Percentiles rank a stretch among this genome's conserved stretches.
Conservation (phyloP, 2,888 invertebrate genomes). For the Pristionchus entomophagus region DNA sequence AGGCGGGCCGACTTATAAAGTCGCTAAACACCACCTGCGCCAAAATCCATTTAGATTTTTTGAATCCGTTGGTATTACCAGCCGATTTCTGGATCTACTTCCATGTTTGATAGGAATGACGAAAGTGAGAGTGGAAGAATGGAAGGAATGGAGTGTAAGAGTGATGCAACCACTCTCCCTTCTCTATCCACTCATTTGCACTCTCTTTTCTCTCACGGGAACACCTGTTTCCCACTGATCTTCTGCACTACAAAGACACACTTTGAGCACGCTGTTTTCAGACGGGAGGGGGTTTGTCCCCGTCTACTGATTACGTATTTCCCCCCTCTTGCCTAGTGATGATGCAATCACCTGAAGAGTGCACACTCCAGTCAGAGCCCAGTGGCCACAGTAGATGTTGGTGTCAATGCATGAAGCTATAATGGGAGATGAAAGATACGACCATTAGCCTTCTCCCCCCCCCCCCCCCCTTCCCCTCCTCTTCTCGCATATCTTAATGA, state of each 20-base stretch:
- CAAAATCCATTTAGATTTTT: too few relatives aligned
- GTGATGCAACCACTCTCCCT: conserved; percentile 25
- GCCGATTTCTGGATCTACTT: neutral
- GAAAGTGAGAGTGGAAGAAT: neutral
- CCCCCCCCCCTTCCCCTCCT: neutral
- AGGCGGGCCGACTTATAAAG: too few relatives aligned
- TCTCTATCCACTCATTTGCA: too few relatives aligned
- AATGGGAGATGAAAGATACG: neutral
- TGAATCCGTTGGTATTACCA: neutral
- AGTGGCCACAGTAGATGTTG: conserved; percentile 42
- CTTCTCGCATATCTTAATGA: too few relatives aligned
- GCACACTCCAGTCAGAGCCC: conserved; percentile 34
- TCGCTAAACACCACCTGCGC: too few relatives aligned
- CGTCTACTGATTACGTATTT: too few relatives aligned
- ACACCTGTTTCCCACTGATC: neutral
- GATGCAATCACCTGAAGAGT: conserved; percentile 31
- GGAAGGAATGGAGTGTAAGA: neutral
- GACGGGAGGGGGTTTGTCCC: too few relatives aligned
- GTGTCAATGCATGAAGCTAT: conserved; percentile 10
- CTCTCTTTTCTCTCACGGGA: neutral
- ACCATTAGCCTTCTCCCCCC: neutral
- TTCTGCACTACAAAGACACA: neutral
- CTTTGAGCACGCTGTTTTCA: neutral
- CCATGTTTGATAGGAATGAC: neutral
- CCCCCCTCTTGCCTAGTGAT: neutral